phyloP scores from a whole-genome alignment of 2,113 vertebrate species.

The Pristiophorus japonicus region DNA sequence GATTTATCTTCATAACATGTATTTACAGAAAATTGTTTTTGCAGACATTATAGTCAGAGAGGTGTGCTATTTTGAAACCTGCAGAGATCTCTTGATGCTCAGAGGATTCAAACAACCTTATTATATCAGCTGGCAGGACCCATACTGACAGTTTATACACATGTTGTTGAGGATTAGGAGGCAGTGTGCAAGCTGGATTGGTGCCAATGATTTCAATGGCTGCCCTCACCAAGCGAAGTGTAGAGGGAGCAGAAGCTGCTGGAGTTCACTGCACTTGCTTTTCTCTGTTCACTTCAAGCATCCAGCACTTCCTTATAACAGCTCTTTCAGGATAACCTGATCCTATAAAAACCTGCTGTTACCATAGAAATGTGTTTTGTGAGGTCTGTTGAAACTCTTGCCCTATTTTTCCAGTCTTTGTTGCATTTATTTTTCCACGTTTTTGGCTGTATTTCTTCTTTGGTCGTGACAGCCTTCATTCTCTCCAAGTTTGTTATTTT shows the following conservation, averaged over 20 bases:
- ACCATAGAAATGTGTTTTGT: not conserved
- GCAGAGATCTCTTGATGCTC: not conserved
- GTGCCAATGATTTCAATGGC: not conserved
- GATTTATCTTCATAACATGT: not conserved
- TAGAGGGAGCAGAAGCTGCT: not conserved
- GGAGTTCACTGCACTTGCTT: constrained; percentile 16
- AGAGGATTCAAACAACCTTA: constrained; percentile 5
- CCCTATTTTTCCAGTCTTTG: constrained; percentile 30
- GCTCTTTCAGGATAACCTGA: constrained; percentile 29
- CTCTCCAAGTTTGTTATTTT: constrained; percentile 23
- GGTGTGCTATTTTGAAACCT: not conserved
- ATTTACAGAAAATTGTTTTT: constrained; percentile 8
- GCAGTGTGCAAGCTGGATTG: not conserved
- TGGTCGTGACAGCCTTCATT: constrained; percentile 34
- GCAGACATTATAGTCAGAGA: not conserved
- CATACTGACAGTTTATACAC: not conserved
- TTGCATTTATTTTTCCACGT: constrained; percentile 36
- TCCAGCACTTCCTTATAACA: constrained; percentile 21
- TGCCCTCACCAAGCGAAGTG: not conserved
- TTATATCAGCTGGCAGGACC: constrained; percentile 24
- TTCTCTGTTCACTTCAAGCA: not conserved
- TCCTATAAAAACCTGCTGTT: constrained; percentile 31
- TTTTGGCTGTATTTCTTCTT: constrained; percentile 25
- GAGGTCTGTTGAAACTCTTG: constrained; percentile 32
- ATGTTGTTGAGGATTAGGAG: constrained; percentile 29